Conservation (phyloP, 2,888 invertebrate genomes). For the Myopa testacea region DNA sequence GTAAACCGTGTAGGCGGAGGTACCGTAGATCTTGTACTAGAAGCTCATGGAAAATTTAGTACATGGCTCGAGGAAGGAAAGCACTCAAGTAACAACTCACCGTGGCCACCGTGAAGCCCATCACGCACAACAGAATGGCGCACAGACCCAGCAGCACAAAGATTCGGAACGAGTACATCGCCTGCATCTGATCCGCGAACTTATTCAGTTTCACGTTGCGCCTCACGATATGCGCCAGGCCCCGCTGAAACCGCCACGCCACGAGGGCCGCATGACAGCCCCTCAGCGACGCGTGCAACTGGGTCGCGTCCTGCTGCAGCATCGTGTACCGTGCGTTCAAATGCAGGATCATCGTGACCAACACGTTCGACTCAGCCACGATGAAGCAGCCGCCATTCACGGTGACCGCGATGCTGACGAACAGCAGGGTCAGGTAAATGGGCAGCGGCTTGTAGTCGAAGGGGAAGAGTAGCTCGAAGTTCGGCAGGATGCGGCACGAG, state of each 20-base stretch:
- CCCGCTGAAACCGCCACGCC: slow-evolving; percentile 50
- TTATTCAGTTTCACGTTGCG: slow-evolving; percentile 55
- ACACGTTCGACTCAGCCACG: slow-evolving; percentile 57
- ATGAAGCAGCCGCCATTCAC: slow-evolving; percentile 53
- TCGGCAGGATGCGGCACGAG: slow-evolving; percentile 52
- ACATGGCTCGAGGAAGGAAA: no score
- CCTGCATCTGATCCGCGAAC: slow-evolving; percentile 55
- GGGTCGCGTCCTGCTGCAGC: slow-evolving; percentile 52
- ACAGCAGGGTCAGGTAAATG: slow-evolving; percentile 52
- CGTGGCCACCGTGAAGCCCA: slow-evolving; percentile 58
- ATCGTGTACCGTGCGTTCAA: slow-evolving; percentile 57
- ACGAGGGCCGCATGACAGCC: slow-evolving; percentile 25
- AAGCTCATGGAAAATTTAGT: background rate
- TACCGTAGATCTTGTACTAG: slow-evolving; percentile 35
- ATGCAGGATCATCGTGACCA: slow-evolving; percentile 60
- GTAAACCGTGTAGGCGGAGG: slow-evolving; percentile 45
- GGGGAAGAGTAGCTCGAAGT: slow-evolving; percentile 55
- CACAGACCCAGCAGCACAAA: slow-evolving; percentile 60
- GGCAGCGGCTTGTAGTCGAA: slow-evolving; percentile 53
- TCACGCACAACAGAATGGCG: slow-evolving; percentile 56
- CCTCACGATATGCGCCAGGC: slow-evolving; percentile 49
- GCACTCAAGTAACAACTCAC: slow-evolving; percentile 47
- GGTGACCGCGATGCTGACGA: slow-evolving; percentile 53
- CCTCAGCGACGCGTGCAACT: slow-evolving; percentile 36
- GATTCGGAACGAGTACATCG: slow-evolving; percentile 57